Evolutionary conservation across 2,797 vertebrate species (phyloP).

Genomic region (Dermochelys coriacea): DNA sequence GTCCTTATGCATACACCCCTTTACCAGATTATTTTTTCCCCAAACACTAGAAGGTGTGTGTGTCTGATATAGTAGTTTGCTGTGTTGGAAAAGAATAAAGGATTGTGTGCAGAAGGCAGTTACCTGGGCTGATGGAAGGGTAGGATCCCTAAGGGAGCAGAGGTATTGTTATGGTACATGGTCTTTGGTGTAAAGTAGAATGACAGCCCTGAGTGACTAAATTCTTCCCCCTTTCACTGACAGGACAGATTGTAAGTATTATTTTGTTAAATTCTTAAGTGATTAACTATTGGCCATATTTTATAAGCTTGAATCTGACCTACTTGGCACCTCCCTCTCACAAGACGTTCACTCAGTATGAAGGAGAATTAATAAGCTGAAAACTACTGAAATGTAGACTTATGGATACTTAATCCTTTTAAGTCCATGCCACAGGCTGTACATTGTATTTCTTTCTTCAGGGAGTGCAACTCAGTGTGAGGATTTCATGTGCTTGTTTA

Average conservation of each 20-base stretch:
- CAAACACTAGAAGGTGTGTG: neutral
- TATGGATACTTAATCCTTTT: neutral
- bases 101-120: neutral
- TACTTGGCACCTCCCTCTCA: neutral
- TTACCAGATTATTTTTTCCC: neutral
- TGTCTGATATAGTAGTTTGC: neutral
- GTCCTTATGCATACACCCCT: neutral
- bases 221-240: neutral
- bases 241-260: neutral
- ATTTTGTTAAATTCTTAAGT: neutral
- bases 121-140: neutral
- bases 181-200: neutral
- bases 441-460: neutral
- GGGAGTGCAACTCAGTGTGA: neutral
- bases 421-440: neutral
- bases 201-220: neutral
- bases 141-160: neutral
- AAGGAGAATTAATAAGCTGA: neutral
- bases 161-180: neutral
- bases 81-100: neutral
- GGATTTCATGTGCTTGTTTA: neutral
- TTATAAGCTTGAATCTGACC: neutral
- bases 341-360: neutral
- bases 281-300: neutral
- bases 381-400: conserved; percentile 5